Evolutionary conservation across 2,797 vertebrate species (phyloP).

Genomic region (Oreochromis grahami): DNA sequence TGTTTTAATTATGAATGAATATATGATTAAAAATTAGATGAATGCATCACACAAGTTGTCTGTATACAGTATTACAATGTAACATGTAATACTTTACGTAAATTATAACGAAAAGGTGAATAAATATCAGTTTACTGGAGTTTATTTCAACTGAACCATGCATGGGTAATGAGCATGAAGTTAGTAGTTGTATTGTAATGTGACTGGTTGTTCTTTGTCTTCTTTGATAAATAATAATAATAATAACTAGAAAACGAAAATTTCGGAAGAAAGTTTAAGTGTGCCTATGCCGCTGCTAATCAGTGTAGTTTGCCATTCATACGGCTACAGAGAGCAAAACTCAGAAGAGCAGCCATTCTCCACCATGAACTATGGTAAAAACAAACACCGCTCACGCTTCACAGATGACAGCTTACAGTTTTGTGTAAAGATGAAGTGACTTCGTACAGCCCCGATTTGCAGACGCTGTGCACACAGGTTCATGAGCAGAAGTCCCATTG

Average conservation of each 20-base stretch:
- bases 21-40: neutral
- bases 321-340: too few species aligned
- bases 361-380: too few species aligned
- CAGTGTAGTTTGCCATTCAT: too few species aligned
- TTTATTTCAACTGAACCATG: neutral
- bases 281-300: too few species aligned
- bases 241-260: neutral
- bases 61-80: neutral
- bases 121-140: neutral
- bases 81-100: neutral
- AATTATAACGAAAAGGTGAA: neutral
- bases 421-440: too few species aligned
- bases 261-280: too few species aligned
- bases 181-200: slow-evolving; percentile 70
- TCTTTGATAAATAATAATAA: slow-evolving; percentile 57
- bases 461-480: too few species aligned
- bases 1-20: neutral
- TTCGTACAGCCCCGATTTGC: too few species aligned
- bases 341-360: too few species aligned
- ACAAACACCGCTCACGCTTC: too few species aligned
- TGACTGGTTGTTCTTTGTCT: slow-evolving; percentile 69
- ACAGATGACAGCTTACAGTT: too few species aligned
- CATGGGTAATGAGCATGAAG: neutral
- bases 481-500: too few species aligned
- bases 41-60: neutral